These are phyloP conservation scores for Teleiodes luculella DNA, from an alignment of 2,888 invertebrate species.

Conservation along the genomic window DNA sequence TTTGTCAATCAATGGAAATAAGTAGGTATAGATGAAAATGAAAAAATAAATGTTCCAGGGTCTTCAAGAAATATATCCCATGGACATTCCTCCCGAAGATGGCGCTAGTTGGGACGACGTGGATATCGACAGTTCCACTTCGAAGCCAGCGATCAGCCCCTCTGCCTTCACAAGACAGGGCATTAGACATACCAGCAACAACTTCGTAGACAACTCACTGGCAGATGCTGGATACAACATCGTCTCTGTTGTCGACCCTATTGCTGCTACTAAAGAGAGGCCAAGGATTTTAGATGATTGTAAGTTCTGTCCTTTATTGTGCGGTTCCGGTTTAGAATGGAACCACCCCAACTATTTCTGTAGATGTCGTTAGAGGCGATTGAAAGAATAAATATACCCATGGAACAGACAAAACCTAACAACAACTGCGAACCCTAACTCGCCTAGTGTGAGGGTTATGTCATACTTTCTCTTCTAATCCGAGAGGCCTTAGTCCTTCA, in stretches of 20 bases:
- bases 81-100: constrained; percentile 45
- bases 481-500: no score
- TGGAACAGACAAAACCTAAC: no score
- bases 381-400: no score
- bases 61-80: constrained; percentile 42
- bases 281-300: constrained; percentile 61
- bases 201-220: neutral
- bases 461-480: no score
- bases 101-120: constrained; percentile 33
- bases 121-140: constrained; percentile 39
- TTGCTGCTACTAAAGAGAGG: constrained; percentile 61
- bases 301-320: no score
- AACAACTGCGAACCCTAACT: no score
- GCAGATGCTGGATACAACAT: constrained; percentile 27
- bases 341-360: no score
- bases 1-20: no score
- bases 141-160: constrained; percentile 48
- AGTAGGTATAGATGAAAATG: no score
- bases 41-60: constrained; percentile 37
- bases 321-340: no score
- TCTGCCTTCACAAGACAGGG: constrained; percentile 49
- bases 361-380: no score
- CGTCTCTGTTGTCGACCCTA: constrained; percentile 51
- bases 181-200: neutral
- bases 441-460: no score